Evolutionary conservation across 2,113 vertebrate species (phyloP).

Genomic region (Erythrocercus mccallii): DNA sequence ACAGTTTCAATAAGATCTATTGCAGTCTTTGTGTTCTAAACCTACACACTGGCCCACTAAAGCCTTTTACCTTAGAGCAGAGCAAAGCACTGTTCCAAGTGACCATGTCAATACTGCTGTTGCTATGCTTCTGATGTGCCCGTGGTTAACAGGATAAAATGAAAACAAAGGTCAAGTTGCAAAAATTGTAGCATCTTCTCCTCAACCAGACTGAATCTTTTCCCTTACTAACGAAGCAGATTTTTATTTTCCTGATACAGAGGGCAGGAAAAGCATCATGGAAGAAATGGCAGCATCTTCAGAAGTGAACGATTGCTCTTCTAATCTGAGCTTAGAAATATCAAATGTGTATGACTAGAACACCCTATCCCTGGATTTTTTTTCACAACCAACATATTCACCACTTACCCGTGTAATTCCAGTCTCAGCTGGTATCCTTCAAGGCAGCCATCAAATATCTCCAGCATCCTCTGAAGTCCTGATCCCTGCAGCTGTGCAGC

Average conservation of each 20-base stretch:
- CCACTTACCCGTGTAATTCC: background rate
- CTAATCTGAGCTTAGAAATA: background rate
- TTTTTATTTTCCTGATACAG: background rate
- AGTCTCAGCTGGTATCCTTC: background rate
- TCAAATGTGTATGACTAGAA: background rate
- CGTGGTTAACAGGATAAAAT: background rate
- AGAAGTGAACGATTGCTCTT: background rate
- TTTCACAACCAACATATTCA: background rate
- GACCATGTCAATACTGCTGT: background rate
- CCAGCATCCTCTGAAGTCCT: background rate
- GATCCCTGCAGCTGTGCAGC: background rate
- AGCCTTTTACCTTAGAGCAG: background rate
- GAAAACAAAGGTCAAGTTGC: background rate
- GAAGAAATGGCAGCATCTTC: background rate
- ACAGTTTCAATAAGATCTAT: background rate
- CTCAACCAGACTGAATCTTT: background rate
- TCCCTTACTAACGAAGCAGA: background rate
- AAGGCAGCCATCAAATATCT: background rate
- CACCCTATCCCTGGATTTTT: background rate
- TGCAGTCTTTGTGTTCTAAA: background rate
- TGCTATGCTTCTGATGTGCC: background rate
- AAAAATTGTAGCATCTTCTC: background rate
- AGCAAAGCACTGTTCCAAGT: background rate
- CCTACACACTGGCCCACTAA: accelerated
- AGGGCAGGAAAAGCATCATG: background rate